A percentile compares a stretch with the other conserved stretches of the same genome.
Conservation (phyloP, 2,797 vertebrate species). For the Clarias pachynema region DNA sequence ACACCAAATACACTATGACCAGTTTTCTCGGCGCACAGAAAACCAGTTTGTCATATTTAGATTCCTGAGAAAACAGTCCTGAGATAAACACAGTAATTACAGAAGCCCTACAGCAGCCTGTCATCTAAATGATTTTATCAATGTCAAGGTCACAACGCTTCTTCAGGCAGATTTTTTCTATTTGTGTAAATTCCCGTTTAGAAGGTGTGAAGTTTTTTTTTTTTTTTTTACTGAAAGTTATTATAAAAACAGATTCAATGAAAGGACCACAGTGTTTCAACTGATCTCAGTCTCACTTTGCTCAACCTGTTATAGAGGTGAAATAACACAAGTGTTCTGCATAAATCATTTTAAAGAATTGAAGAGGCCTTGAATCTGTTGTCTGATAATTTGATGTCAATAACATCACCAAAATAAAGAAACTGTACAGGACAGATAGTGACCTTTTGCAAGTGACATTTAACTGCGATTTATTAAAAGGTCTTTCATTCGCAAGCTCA, state of each 20-base stretch:
- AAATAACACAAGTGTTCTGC: neutral
- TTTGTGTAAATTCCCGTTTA: neutral
- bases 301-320: neutral
- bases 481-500: neutral
- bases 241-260: neutral
- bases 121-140: neutral
- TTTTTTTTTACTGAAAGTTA: too few relatives aligned
- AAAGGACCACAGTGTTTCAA: neutral
- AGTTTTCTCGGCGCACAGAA: neutral
- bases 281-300: neutral
- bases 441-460: constrained; percentile 31
- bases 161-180: too few relatives aligned
- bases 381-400: neutral
- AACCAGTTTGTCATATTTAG: neutral
- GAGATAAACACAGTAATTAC: neutral
- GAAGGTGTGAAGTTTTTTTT: neutral
- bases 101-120: neutral
- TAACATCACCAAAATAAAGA: neutral
- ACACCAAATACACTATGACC: neutral
- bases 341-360: neutral
- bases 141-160: neutral
- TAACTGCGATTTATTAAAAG: constrained; percentile 9
- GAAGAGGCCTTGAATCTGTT: neutral
- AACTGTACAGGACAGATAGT: neutral
- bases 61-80: neutral